phyloP scores from a whole-genome alignment of 1,140 invertebrate species.

The Eueides isabella region DNA sequence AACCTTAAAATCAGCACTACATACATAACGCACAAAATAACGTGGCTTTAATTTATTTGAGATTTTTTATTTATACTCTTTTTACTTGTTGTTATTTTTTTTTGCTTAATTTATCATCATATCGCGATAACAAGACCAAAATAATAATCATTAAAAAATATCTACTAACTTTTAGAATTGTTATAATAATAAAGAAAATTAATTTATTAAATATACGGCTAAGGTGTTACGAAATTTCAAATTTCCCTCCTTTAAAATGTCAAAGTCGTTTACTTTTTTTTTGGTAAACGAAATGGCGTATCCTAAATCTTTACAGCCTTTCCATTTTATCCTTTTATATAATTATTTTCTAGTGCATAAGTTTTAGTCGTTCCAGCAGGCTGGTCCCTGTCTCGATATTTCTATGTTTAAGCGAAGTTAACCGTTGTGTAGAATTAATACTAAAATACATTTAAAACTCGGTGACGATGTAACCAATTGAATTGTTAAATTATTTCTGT shows the following conservation, averaged over 20 bases:
- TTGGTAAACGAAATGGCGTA: constrained; percentile 6
- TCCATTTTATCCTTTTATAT: constrained; percentile 9
- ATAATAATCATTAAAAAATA: background rate
- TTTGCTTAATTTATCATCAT: constrained; percentile 1
- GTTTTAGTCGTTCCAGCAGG: constrained; percentile 56
- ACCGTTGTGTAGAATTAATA: constrained; percentile 35
- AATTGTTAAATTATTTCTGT: constrained; percentile 79
- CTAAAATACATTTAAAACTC: constrained; percentile 39
- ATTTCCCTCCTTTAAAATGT: constrained; percentile 10
- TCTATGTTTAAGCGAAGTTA: constrained; percentile 34
- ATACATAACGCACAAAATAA: constrained; percentile 2
- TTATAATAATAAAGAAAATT: background rate
- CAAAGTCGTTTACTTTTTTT: constrained; percentile 3
- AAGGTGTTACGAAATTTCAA: constrained; percentile 6
- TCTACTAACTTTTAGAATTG: constrained; percentile 9
- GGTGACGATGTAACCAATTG: constrained; percentile 64
- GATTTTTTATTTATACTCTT: background rate
- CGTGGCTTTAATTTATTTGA: background rate
- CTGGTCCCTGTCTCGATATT: constrained; percentile 63
- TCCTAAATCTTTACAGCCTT: constrained; percentile 7
- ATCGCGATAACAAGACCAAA: constrained; percentile 9
- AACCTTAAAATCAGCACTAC: background rate
- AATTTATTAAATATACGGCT: constrained; percentile 6
- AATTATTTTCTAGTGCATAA: constrained; percentile 34
- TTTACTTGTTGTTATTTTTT: background rate